Percentiles rank a stretch among this genome's conserved stretches.
Conservation (phyloP, 2,888 invertebrate species). For the Andricus curvator region DNA sequence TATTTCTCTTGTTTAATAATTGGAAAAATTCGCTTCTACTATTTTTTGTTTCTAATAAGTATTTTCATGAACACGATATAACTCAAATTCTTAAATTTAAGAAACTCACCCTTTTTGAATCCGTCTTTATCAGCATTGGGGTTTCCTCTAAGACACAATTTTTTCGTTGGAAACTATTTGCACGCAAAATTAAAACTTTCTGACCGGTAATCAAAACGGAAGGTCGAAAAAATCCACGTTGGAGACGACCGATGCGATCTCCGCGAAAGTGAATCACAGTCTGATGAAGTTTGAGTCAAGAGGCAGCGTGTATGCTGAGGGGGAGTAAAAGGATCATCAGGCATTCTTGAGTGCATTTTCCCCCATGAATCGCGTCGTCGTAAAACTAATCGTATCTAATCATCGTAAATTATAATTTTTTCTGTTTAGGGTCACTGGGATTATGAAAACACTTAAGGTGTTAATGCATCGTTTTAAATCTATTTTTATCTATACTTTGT, state of each 20-base stretch:
- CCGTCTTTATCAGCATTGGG: neutral
- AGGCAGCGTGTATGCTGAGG: conserved; percentile 1
- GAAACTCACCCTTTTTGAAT: neutral
- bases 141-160: neutral
- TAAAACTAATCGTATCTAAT: neutral
- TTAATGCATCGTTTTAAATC: neutral
- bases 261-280: conserved; percentile 30
- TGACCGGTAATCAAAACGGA: neutral
- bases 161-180: neutral
- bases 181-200: conserved; percentile 1
- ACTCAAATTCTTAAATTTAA: neutral
- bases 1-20: neutral
- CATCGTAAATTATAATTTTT: neutral
- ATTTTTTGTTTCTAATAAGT: neutral
- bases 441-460: neutral
- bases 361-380: neutral
- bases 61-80: neutral
- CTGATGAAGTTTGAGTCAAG: conserved; percentile 29
- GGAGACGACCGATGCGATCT: conserved; percentile 8
- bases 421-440: neutral
- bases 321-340: conserved; percentile 22
- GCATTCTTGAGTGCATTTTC: neutral
- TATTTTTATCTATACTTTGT: neutral
- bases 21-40: neutral
- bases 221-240: neutral